Conservation (phyloP, 1,140 invertebrate species). For the Battus philenor region DNA sequence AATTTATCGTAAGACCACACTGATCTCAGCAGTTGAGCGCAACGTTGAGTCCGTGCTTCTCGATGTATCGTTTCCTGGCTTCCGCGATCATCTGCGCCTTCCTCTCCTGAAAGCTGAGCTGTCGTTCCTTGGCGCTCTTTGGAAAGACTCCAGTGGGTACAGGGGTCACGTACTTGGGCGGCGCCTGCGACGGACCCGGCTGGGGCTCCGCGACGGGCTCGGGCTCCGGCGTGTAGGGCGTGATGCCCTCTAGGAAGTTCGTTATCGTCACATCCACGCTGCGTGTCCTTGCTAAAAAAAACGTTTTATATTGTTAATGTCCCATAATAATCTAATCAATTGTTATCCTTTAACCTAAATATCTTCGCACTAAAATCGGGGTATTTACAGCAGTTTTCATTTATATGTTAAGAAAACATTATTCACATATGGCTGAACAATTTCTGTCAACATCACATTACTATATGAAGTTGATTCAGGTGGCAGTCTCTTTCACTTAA, state of each 20-base stretch:
- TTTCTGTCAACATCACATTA: too few species aligned
- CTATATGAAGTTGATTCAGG: too few species aligned
- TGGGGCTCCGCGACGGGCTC: constrained; percentile 29
- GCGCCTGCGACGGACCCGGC: constrained; percentile 26
- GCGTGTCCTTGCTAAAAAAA: constrained; percentile 82
- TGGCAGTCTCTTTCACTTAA: too few species aligned
- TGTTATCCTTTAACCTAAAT: too few species aligned
- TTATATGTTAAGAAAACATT: too few species aligned
- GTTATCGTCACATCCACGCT: constrained; percentile 88
- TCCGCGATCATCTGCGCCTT: constrained; percentile 87
- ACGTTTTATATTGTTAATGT: too few species aligned
- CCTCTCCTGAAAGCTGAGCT: constrained; percentile 82
- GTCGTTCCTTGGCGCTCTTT: constrained; percentile 77
- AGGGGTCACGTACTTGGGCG: constrained; percentile 38
- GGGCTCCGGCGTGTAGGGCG: constrained; percentile 80
- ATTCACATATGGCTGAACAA: too few species aligned
- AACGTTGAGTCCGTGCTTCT: constrained; percentile 82
- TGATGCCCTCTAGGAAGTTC: constrained; percentile 86
- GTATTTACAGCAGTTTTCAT: too few species aligned
- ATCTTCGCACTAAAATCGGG: too few species aligned
- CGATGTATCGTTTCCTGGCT: constrained; percentile 85
- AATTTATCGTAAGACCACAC: constrained; percentile 2
- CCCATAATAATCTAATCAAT: too few species aligned
- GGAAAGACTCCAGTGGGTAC: constrained; percentile 76
- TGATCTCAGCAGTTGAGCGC: constrained; percentile 31